phyloP scores from a whole-genome alignment of 2,113 vertebrate genomes.

The Platysternon megacephalum region DNA sequence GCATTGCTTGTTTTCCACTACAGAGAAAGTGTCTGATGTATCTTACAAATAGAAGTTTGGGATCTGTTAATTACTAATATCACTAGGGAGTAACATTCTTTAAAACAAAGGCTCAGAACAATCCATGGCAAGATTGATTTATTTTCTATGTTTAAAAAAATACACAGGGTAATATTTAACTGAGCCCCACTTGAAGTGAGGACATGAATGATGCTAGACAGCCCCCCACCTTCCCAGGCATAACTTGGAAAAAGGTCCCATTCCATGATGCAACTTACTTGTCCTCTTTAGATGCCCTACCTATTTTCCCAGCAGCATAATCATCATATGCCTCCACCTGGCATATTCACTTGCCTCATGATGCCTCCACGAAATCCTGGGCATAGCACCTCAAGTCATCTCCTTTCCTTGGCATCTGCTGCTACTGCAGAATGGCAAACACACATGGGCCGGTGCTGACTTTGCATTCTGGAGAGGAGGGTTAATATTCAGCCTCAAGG shows the following conservation, averaged over 20 bases:
- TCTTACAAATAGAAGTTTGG: not conserved
- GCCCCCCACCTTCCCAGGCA: not conserved
- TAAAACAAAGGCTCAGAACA: constrained; percentile 28
- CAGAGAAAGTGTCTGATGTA: not conserved
- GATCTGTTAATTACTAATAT: constrained; percentile 2
- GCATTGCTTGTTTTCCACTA: not conserved
- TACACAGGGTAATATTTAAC: not conserved
- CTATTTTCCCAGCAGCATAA: not conserved
- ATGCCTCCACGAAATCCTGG: not conserved
- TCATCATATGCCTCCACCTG: not conserved
- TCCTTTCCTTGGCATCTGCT: not conserved
- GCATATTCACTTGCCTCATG: not conserved
- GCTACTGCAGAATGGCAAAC: not conserved
- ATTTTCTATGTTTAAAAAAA: not conserved
- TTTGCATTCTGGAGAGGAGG: not conserved
- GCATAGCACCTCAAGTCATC: not conserved
- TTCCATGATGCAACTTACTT: not conserved
- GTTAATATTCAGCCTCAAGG: not conserved
- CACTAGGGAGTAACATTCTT: not conserved
- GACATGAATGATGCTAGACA: not conserved
- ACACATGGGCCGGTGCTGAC: not conserved
- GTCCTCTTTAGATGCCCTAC: not conserved
- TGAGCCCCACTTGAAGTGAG: not conserved
- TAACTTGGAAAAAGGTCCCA: fast-evolving
- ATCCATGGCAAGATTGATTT: not conserved